Evolutionary conservation across 2,113 vertebrate species (phyloP), one percentile per base, ranked within the genome.

Genomic region (Morone saxatilis): DNA sequence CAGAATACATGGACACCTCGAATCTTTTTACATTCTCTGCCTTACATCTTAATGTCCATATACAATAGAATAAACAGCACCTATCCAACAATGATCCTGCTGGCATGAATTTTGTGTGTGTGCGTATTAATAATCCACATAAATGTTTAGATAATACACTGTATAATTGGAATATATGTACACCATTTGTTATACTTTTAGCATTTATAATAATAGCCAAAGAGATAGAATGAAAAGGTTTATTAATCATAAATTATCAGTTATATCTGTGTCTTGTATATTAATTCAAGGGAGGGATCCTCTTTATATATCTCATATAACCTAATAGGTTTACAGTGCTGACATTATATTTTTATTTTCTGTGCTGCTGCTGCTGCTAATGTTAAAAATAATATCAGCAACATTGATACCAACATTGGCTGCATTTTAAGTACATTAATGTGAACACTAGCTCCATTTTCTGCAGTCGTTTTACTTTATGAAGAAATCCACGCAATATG

Each of bases 341-440:
- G 2, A 77, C 22, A 31, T 20, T 31, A 19, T 36, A 16, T 71
- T 41, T 16, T 45, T 19, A 10, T 60, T 20, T 43, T 16, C 60
- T 41, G 4, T 66, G 13, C 4, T 22, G 7, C 48, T 6, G 36
- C 45, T 67, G 4, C 47, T 47, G 38, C 9, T 40, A 54, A 40
- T n/a, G 3, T 48, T 38, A 17, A 47, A 57, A 45, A 54, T 22
- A 22, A 50, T 4, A 41, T 16, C 3, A 80, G 13, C 7, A 40
- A 20, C 11, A 63, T 31, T 6, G 54, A 8, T 40, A 45, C 5
- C 51, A 66, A 54, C 17, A 73, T 1, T 12, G 6, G 20, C 31
- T 66, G 36, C 61, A 31, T 77, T 50, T 54, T 13, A 67, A 40
- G 11, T 71, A 63, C 41, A 68, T 63, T 45, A 76, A 71, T 60